Conservation (phyloP, 2,888 invertebrate genomes). For the Xylophagus ater region DNA sequence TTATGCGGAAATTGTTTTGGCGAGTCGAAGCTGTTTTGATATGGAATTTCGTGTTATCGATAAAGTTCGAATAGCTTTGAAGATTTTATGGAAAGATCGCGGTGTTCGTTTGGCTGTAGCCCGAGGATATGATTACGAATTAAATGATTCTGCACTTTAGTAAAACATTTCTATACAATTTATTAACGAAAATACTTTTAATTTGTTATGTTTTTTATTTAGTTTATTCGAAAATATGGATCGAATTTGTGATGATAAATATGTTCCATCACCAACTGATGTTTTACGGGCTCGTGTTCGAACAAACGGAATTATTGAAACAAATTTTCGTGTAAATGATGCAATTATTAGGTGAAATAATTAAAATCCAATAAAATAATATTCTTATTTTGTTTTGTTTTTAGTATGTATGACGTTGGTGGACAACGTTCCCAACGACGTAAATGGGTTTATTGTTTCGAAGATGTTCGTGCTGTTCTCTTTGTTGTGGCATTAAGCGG, state of each 20-base stretch:
- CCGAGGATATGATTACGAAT: constrained; percentile 54
- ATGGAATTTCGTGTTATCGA: constrained; percentile 45
- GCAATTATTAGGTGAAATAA: constrained; percentile 39
- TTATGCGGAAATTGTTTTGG: constrained; percentile 43
- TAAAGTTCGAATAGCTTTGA: constrained; percentile 43
- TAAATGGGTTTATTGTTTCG: constrained; percentile 59
- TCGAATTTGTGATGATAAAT: constrained; percentile 50
- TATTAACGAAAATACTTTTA: background rate
- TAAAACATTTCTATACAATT: constrained; percentile 26
- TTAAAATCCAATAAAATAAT: constrained; percentile 1
- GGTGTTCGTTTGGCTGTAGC: constrained; percentile 51
- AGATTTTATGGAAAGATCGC: constrained; percentile 50
- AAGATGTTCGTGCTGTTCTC: constrained; percentile 50
- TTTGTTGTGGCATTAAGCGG: constrained; percentile 55
- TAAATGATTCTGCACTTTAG: constrained; percentile 56
- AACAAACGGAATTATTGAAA: constrained; percentile 56
- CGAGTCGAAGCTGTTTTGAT: constrained; percentile 44
- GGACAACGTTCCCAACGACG: constrained; percentile 53
- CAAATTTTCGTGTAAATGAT: constrained; percentile 50
- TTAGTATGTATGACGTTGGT: constrained; percentile 54
- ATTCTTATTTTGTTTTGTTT: constrained; percentile 6
- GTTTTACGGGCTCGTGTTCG: constrained; percentile 51
- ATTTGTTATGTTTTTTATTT: constrained; percentile 7
- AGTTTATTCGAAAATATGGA: constrained; percentile 59
- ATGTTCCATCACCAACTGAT: constrained; percentile 51